phyloP scores from a whole-genome alignment of 64 coral and sea anemone species.

The Porites lutea region DNA sequence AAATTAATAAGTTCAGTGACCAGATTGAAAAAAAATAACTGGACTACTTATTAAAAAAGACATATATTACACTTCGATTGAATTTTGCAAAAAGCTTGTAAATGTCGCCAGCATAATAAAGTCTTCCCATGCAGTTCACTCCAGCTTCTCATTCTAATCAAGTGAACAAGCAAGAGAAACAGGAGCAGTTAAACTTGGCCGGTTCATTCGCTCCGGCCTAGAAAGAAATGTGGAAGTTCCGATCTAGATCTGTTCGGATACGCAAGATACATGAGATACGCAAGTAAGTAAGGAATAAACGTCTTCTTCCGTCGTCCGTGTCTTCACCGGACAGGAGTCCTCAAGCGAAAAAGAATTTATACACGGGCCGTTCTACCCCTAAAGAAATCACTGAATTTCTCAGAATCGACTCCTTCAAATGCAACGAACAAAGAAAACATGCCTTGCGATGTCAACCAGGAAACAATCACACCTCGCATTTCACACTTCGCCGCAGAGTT shows the following conservation, averaged over 20 bases:
- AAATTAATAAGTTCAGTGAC: no score
- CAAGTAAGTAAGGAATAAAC: not conserved
- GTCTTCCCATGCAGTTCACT: no score
- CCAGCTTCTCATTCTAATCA: no score
- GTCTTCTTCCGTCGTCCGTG: conserved; percentile 4
- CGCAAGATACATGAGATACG: no score
- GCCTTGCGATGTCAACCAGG: not conserved
- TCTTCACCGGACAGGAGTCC: conserved; percentile 8
- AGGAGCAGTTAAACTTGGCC: not conserved
- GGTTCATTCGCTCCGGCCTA: conserved; percentile 10
- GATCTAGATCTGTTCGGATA: conserved; percentile 5
- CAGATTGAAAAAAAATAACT: no score
- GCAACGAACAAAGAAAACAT: conserved; percentile 35
- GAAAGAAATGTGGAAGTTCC: conserved; percentile 15
- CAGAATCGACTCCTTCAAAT: conserved; percentile 21
- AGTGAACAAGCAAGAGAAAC: no score
- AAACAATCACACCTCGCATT: not conserved
- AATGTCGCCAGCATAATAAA: no score
- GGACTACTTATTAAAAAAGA: no score
- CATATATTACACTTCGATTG: no score
- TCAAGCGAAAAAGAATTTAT: conserved; percentile 16
- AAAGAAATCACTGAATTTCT: conserved; percentile 22
- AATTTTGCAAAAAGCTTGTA: no score
- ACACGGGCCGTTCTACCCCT: conserved; percentile 2
- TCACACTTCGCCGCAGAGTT: not conserved